A percentile compares a stretch with the other conserved stretches of the same genome.
phyloP scores from a whole-genome alignment of 2,888 invertebrate species.

The Gnatocerus cornutus region DNA sequence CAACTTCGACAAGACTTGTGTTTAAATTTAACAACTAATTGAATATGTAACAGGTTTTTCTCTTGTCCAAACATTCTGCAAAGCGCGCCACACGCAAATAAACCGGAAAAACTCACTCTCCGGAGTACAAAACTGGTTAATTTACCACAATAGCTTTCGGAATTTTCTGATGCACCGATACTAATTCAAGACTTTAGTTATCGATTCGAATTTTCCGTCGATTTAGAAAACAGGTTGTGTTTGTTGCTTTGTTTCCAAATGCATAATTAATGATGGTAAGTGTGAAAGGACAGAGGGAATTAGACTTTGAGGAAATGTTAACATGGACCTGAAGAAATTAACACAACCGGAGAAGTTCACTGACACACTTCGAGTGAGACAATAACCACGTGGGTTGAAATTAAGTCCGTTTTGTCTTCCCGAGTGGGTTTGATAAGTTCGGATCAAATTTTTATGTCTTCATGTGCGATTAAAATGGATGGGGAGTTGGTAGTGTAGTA shows the following conservation, averaged over 20 bases:
- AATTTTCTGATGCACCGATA: conserved; percentile 8
- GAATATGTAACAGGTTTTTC: conserved; percentile 20
- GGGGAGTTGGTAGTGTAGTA: too few relatives aligned
- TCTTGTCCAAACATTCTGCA: conserved; percentile 1
- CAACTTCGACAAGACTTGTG: conserved; percentile 2
- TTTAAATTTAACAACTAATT: conserved; percentile 16
- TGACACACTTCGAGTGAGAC: conserved; percentile 7
- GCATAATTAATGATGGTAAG: conserved; percentile 25
- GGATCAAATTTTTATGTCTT: too few relatives aligned
- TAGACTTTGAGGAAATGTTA: conserved; percentile 7
- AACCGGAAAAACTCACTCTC: background rate
- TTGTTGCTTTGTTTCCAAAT: conserved; percentile 13
- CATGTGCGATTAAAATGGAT: too few relatives aligned
- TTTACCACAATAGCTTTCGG: background rate
- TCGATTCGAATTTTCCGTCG: background rate
- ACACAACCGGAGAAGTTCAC: background rate
- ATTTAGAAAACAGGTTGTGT: background rate
- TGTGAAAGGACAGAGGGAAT: conserved; percentile 8
- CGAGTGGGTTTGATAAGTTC: too few relatives aligned
- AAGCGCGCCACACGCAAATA: conserved; percentile 13
- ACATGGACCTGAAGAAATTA: conserved; percentile 19
- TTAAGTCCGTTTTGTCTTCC: too few relatives aligned
- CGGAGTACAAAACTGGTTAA: conserved; percentile 7
- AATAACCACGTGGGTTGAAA: conserved; percentile 8
- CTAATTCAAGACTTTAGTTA: background rate